Percentiles rank a stretch among this genome's conserved stretches.
phyloP scores from a whole-genome alignment of 2,888 invertebrate species.

The Enchytraeus crypticus region DNA sequence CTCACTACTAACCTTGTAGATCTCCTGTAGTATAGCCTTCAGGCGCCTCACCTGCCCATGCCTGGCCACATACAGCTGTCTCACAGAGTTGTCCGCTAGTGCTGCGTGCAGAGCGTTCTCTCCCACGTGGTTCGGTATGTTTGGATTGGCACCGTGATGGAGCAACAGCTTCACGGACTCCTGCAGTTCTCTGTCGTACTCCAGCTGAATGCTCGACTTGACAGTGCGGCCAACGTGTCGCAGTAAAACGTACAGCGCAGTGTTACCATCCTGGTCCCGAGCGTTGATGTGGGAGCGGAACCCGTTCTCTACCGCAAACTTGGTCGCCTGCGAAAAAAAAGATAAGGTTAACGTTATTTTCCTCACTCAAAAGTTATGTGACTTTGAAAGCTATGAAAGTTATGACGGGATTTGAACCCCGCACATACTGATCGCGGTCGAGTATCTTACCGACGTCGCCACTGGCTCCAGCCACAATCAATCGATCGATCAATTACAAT shows the following conservation, averaged over 20 bases:
- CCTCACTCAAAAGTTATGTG: no score
- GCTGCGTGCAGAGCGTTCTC: conserved; percentile 61
- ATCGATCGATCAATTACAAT: no score
- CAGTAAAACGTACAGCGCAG: conserved; percentile 53
- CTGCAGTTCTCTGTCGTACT: conserved; percentile 38
- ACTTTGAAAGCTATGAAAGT: no score
- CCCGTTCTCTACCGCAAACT: conserved; percentile 63
- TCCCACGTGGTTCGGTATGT: conserved; percentile 52
- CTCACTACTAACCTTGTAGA: no score
- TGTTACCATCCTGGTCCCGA: conserved; percentile 65
- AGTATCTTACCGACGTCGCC: no score
- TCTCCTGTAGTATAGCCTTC: conserved; percentile 27
- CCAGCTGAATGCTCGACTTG: conserved; percentile 21
- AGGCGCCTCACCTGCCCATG: conserved; percentile 27
- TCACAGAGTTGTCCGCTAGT: conserved; percentile 21
- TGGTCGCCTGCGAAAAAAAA: conserved; percentile 52
- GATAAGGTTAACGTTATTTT: no score
- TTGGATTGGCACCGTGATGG: conserved; percentile 42
- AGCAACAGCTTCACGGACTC: conserved; percentile 37
- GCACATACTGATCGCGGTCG: no score
- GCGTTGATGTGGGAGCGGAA: conserved; percentile 63
- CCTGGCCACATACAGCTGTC: conserved; percentile 25
- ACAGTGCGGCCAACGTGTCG: conserved; percentile 28
- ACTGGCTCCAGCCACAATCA: no score
- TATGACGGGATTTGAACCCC: no score